Conservation (phyloP, 2,113 vertebrate genomes). For the Chauna torquata region DNA sequence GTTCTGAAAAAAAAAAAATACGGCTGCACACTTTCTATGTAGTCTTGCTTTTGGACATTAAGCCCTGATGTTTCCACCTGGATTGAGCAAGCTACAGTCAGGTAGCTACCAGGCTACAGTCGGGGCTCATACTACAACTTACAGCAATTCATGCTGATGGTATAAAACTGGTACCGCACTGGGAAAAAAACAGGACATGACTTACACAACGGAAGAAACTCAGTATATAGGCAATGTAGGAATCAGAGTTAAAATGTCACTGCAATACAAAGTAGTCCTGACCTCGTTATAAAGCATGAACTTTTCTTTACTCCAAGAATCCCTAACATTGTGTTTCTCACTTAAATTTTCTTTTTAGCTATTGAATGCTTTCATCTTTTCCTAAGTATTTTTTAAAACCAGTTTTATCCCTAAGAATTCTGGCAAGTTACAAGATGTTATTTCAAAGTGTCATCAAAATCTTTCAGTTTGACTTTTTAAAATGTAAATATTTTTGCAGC, state of each 20-base stretch:
- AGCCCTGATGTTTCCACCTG: background rate
- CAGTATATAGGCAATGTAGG: background rate
- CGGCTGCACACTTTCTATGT: background rate
- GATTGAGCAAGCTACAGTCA: background rate
- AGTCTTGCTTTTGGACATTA: background rate
- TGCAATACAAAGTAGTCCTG: background rate
- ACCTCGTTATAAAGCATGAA: background rate
- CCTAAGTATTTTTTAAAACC: background rate
- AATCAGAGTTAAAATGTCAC: background rate
- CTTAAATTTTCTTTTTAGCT: background rate
- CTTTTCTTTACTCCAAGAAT: rapidly evolving
- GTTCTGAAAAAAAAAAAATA: background rate
- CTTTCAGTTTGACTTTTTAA: background rate
- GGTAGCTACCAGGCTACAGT: background rate
- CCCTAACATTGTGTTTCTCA: background rate
- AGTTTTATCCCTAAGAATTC: background rate
- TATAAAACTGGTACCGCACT: background rate
- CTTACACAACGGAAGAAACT: background rate
- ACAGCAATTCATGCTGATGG: background rate
- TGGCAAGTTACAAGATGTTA: background rate
- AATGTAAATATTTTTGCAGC: background rate
- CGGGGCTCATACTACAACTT: background rate
- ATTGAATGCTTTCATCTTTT: background rate
- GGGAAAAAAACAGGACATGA: background rate
- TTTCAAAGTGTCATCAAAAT: background rate